Percentiles rank a stretch among this genome's conserved stretches.
These are phyloP conservation scores for Adelognathus sp. DNA, from an alignment of 2,888 invertebrate species.

Conservation along the genomic window DNA sequence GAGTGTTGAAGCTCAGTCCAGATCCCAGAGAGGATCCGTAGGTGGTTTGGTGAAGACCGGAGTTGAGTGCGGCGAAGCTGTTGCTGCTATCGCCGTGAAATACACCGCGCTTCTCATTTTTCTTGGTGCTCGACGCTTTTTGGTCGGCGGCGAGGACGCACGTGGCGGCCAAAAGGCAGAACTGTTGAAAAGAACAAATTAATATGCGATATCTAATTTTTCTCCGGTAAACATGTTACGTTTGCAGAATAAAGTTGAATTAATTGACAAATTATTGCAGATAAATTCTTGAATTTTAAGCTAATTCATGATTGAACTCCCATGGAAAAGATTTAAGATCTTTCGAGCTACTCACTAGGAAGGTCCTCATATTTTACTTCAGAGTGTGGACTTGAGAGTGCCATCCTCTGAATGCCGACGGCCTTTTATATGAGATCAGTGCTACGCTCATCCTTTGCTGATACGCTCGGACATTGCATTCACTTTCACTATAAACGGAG, in stretches of 20 bases:
- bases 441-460: conserved; percentile 45
- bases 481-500: no score
- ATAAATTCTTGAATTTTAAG: neutral
- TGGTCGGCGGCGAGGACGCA: conserved; percentile 58
- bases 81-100: conserved; percentile 43
- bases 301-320: neutral
- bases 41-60: conserved; percentile 12
- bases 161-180: conserved; percentile 64
- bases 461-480: conserved; percentile 50
- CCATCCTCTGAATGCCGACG: conserved; percentile 58
- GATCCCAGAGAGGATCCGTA: conserved; percentile 22
- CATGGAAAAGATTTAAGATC: neutral
- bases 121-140: conserved; percentile 44
- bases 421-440: conserved; percentile 71
- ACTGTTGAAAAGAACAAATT: conserved; percentile 40
- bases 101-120: conserved; percentile 67
- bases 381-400: conserved; percentile 63
- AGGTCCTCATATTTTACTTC: conserved; percentile 68
- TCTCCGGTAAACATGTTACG: neutral
- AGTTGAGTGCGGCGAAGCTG: conserved; percentile 13
- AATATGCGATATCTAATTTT: neutral
- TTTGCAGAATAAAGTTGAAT: neutral
- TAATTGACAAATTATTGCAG: neutral
- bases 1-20: conserved; percentile 15
- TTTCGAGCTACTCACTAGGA: conserved; percentile 74